Evolutionary conservation across 2,797 vertebrate species (phyloP).

Genomic region (Ptychadena robeensis): DNA sequence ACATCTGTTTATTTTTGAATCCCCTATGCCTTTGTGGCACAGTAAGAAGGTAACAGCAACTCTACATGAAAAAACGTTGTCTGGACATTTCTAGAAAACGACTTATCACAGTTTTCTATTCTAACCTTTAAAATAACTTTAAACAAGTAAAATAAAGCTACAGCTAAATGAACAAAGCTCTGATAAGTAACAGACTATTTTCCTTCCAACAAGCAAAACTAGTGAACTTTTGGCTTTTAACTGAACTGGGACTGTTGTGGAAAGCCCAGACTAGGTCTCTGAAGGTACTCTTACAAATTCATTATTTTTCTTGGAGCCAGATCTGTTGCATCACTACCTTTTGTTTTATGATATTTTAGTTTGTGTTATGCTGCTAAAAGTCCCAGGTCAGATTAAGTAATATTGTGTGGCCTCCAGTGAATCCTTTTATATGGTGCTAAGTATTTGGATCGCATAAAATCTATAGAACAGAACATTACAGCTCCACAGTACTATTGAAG

Average conservation of each 20-base stretch:
- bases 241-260: slow-evolving; percentile 17
- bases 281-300: slow-evolving; percentile 13
- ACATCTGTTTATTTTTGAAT: too few species aligned
- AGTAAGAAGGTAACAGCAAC: background rate
- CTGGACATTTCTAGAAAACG: background rate
- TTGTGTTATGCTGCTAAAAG: slow-evolving; percentile 13
- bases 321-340: slow-evolving; percentile 20
- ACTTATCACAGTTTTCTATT: background rate
- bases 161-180: background rate
- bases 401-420: slow-evolving; percentile 2
- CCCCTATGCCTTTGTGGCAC: background rate
- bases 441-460: slow-evolving; percentile 41
- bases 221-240: background rate
- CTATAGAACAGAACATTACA: slow-evolving; percentile 20
- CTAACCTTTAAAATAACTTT: background rate
- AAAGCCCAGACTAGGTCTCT: background rate
- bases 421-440: slow-evolving; percentile 47
- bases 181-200: background rate
- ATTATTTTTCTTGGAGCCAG: slow-evolving; percentile 39
- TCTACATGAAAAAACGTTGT: background rate
- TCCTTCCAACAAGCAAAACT: background rate
- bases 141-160: background rate
- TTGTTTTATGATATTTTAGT: slow-evolving; percentile 17
- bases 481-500: slow-evolving; percentile 1
- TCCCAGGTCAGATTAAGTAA: slow-evolving; percentile 16